Conservation (phyloP, 1,140 invertebrate species). For the Diprion similis region DNA sequence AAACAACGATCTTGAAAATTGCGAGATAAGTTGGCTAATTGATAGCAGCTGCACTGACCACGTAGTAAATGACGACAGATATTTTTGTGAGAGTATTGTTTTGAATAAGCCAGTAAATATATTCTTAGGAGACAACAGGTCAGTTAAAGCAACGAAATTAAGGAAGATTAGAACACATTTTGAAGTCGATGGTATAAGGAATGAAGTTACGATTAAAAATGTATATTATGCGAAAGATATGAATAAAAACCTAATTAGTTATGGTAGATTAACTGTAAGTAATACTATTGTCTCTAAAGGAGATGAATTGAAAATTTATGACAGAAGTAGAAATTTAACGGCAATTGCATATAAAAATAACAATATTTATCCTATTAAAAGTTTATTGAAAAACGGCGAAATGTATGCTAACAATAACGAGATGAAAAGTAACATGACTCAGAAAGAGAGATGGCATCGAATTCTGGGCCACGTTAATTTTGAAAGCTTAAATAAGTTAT, state of each 20-base stretch:
- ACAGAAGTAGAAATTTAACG: background rate
- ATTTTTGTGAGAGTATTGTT: background rate
- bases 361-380: background rate
- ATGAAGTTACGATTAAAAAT: background rate
- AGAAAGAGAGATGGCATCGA: slow-evolving; percentile 9
- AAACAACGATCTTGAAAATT: background rate
- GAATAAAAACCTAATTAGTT: background rate
- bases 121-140: background rate
- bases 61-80: slow-evolving; percentile 6
- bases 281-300: background rate
- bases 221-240: slow-evolving; percentile 7
- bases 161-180: background rate
- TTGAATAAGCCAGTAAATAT: slow-evolving; percentile 8
- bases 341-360: background rate
- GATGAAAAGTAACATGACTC: background rate
- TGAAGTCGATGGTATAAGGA: background rate
- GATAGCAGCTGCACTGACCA: slow-evolving; percentile 7
- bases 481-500: slow-evolving; percentile 11
- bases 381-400: background rate
- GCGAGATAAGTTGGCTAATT: background rate
- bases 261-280: background rate
- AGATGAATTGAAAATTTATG: slow-evolving; percentile 16
- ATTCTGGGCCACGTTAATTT: slow-evolving; percentile 20
- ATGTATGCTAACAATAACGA: background rate
- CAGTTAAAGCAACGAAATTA: slow-evolving; percentile 10